These are phyloP conservation scores for Drosophila kurseongensis DNA, from an alignment of 1,140 invertebrate species.

Conservation along the genomic window DNA sequence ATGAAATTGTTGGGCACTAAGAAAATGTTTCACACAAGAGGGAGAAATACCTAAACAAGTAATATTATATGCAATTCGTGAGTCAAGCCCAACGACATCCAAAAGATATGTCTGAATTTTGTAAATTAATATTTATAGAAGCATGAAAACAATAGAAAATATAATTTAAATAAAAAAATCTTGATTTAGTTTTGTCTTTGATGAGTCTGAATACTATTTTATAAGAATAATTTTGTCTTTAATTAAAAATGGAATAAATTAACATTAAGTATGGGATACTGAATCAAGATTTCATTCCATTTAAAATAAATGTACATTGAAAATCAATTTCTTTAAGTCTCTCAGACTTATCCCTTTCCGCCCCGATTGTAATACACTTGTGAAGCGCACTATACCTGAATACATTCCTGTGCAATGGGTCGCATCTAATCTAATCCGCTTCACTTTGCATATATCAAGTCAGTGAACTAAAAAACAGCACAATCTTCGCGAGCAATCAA, in stretches of 20 bases:
- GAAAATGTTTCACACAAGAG: too few species aligned
- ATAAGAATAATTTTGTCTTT: not conserved
- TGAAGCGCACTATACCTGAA: not conserved
- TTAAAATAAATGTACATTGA: not conserved
- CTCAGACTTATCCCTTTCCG: too few species aligned
- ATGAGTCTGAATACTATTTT: not conserved
- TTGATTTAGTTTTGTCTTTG: not conserved
- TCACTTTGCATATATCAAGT: constrained; percentile 21
- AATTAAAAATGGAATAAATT: not conserved
- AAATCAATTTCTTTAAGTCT: not conserved
- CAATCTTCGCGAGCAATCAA: constrained; percentile 26
- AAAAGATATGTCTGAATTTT: too few species aligned
- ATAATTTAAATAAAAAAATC: not conserved
- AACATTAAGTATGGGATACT: not conserved
- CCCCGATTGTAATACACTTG: not conserved
- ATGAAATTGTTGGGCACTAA: not conserved
- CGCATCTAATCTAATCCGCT: constrained; percentile 38
- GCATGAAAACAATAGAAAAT: not conserved
- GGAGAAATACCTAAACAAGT: too few species aligned
- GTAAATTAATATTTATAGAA: not conserved
- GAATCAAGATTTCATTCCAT: not conserved
- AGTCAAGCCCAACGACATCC: too few species aligned
- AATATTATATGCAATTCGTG: too few species aligned
- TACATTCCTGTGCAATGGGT: not conserved
- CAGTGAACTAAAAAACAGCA: not conserved